Conservation (phyloP, 2,888 invertebrate species). For the Cacoxenus indagator region DNA sequence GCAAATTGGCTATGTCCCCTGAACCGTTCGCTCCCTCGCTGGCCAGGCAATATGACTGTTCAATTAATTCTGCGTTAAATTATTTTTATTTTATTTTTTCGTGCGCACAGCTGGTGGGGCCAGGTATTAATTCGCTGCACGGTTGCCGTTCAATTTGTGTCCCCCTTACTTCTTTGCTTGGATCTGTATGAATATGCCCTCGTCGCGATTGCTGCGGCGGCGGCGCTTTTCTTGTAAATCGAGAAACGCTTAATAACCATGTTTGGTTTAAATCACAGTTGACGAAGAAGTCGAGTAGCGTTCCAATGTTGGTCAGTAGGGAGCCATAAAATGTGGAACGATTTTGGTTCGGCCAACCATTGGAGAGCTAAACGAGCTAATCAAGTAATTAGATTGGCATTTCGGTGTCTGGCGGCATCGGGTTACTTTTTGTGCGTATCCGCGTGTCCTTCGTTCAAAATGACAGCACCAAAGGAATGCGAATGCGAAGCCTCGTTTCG, state of each 20-base stretch:
- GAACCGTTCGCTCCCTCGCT: neutral
- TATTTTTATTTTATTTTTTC: neutral
- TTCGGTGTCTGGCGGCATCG: neutral
- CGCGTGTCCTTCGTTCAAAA: neutral
- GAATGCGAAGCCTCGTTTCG: no score
- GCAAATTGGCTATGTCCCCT: constrained; percentile 6
- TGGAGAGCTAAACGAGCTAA: neutral
- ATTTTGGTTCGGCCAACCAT: neutral
- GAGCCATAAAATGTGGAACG: neutral
- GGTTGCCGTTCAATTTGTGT: no score
- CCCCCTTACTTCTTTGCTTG: no score
- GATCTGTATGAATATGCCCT: no score
- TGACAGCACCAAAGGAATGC: no score
- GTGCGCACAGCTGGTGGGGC: no score
- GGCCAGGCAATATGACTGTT: neutral
- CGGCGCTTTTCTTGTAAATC: constrained; percentile 16
- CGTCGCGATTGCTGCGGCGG: neutral
- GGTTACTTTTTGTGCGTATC: neutral
- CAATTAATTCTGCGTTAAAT: constrained; percentile 17
- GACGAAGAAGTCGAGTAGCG: no score
- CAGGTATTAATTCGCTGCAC: no score
- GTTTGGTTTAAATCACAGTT: constrained; percentile 35
- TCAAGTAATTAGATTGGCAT: neutral
- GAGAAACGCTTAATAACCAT: constrained; percentile 48
- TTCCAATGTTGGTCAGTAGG: neutral